phyloP scores from a whole-genome alignment of 2,888 invertebrate species.

The Lampropteryx suffumata region DNA sequence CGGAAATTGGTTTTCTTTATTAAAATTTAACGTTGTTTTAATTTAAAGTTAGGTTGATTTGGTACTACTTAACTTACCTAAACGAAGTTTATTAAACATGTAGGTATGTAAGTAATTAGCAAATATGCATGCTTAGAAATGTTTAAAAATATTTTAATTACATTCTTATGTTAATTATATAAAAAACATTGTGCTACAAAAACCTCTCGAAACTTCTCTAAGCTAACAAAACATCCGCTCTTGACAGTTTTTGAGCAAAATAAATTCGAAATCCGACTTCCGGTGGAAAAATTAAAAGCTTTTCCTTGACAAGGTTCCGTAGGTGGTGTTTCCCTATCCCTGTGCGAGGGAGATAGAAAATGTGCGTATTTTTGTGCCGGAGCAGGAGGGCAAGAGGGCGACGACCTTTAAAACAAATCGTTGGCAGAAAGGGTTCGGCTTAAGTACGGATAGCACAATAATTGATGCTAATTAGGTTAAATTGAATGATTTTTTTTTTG shows the following conservation, averaged over 20 bases:
- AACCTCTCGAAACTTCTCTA: not conserved
- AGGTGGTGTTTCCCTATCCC: slow-evolving; percentile 65
- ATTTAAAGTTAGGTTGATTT: no score
- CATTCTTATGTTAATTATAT: no score
- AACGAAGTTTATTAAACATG: no score
- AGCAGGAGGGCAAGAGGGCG: slow-evolving; percentile 67
- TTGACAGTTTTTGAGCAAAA: slow-evolving; percentile 18
- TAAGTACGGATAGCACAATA: slow-evolving; percentile 64
- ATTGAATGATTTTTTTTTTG: not conserved
- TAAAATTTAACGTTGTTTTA: no score
- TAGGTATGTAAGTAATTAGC: no score
- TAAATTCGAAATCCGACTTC: slow-evolving; percentile 60
- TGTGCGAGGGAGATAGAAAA: slow-evolving; percentile 56
- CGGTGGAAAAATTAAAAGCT: slow-evolving; percentile 67
- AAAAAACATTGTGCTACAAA: no score
- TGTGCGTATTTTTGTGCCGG: slow-evolving; percentile 47
- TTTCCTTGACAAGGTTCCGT: slow-evolving; percentile 66
- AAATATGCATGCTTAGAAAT: no score
- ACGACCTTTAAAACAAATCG: slow-evolving; percentile 82
- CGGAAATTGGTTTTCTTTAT: no score
- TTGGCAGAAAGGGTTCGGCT: slow-evolving; percentile 77
- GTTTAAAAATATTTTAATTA: no score
- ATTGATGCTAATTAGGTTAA: slow-evolving; percentile 31
- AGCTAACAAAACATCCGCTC: not conserved
- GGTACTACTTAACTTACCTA: no score